These are phyloP conservation scores for Takifugu rubripes DNA, from an alignment of 2,797 vertebrate species.

Conservation along the genomic window DNA sequence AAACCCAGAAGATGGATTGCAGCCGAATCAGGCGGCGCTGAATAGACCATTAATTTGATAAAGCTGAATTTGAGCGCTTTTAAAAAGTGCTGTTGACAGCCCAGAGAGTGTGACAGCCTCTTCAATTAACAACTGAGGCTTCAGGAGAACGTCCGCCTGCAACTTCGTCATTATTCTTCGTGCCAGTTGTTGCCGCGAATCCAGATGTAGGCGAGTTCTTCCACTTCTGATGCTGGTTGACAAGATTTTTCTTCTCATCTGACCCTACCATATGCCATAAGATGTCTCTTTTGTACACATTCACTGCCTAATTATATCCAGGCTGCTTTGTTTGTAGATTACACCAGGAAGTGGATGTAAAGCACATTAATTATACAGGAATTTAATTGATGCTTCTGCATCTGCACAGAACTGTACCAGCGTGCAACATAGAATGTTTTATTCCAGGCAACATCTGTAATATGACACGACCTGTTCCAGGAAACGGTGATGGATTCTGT, in stretches of 20 bases:
- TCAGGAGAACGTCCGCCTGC: conserved; percentile 65
- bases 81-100: conserved; percentile 60
- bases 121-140: conserved; percentile 71
- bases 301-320: conserved; percentile 52
- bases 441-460: conserved; percentile 7
- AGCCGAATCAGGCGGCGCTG: conserved; percentile 47
- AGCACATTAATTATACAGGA: conserved; percentile 20
- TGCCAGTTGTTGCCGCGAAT: conserved; percentile 69
- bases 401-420: background rate
- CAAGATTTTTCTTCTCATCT: conserved; percentile 58
- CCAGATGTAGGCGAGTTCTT: conserved; percentile 64
- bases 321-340: conserved; percentile 34
- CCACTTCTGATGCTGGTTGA: conserved; percentile 59
- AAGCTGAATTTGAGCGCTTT: conserved; percentile 63
- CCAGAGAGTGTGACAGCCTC: conserved; percentile 67
- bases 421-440: background rate
- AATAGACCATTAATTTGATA: conserved; percentile 67
- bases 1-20: conserved; percentile 52
- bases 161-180: conserved; percentile 62
- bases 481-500: too few relatives aligned
- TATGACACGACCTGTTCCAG: too few relatives aligned
- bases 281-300: conserved; percentile 56
- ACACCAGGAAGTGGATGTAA: conserved; percentile 38
- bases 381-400: conserved; percentile 4
- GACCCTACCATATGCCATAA: conserved; percentile 67